A percentile compares a stretch with the other conserved stretches of the same genome.
Evolutionary conservation across 2,113 vertebrate species (phyloP).

Genomic region (Microcebus murinus): DNA sequence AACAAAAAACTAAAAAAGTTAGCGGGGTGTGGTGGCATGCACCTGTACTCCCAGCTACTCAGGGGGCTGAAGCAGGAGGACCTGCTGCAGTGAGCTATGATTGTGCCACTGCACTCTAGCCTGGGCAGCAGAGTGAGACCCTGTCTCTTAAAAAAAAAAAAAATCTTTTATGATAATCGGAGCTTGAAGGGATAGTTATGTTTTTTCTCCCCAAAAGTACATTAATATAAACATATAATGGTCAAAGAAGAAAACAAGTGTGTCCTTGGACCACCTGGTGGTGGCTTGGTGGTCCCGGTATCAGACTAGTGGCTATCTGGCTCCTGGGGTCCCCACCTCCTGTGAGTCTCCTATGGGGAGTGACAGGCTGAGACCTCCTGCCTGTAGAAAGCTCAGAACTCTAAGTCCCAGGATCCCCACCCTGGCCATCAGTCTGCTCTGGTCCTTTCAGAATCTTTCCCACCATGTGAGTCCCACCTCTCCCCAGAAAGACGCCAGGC

Average conservation of each 20-base stretch:
- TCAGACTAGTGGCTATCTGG: background rate
- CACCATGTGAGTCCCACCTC: background rate
- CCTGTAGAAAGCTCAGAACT: background rate
- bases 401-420: background rate
- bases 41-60: background rate
- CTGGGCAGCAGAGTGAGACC: background rate
- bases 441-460: background rate
- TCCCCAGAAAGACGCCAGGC: background rate
- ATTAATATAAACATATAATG: background rate
- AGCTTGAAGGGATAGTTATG: background rate
- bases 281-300: background rate
- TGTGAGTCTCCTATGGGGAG: background rate
- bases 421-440: background rate
- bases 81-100: no score
- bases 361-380: background rate
- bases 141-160: background rate
- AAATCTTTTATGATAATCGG: background rate
- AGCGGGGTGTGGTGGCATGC: no score
- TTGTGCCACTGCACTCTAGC: background rate
- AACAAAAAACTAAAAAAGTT: no score
- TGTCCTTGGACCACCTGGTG: background rate
- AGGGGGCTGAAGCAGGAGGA: background rate
- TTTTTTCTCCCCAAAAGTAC: no score
- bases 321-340: background rate
- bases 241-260: background rate